These are phyloP conservation scores for Elymnias hypermnestra DNA, from an alignment of 1,140 invertebrate species.

Conservation along the genomic window DNA sequence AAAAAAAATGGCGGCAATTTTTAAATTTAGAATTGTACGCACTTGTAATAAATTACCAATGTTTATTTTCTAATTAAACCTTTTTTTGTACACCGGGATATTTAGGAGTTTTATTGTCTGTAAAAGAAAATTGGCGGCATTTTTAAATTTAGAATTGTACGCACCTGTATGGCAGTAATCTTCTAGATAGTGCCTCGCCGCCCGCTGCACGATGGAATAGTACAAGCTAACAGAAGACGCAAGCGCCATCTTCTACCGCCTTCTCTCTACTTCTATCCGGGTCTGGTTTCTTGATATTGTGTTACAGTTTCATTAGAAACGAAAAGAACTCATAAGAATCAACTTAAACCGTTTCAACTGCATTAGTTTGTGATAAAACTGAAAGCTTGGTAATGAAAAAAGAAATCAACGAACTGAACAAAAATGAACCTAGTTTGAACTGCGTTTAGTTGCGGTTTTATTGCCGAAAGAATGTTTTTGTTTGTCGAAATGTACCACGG, in stretches of 20 bases:
- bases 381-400: too few species aligned
- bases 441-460: constrained; percentile 60
- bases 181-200: constrained; percentile 72
- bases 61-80: too few species aligned
- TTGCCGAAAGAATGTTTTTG: constrained; percentile 56
- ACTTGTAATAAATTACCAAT: too few species aligned
- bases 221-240: constrained; percentile 75
- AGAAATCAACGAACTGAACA: constrained; percentile 34
- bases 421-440: constrained; percentile 63
- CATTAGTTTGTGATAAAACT: constrained; percentile 50
- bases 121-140: constrained; percentile 17
- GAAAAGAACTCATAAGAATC: constrained; percentile 47
- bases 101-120: too few species aligned
- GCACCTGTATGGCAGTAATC: constrained; percentile 74
- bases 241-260: constrained; percentile 60
- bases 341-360: constrained; percentile 36
- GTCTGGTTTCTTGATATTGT: constrained; percentile 44
- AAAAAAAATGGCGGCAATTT: too few species aligned
- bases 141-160: constrained; percentile 6
- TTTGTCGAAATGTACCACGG: constrained; percentile 52
- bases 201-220: constrained; percentile 75
- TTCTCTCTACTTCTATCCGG: constrained; percentile 45
- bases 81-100: too few species aligned
- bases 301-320: constrained; percentile 53
- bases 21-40: too few species aligned